Percentiles rank a stretch among this genome's conserved stretches.
Evolutionary conservation across 1,140 invertebrate genomes (phyloP).

Genomic region (Plectrocnemia conspersa): DNA sequence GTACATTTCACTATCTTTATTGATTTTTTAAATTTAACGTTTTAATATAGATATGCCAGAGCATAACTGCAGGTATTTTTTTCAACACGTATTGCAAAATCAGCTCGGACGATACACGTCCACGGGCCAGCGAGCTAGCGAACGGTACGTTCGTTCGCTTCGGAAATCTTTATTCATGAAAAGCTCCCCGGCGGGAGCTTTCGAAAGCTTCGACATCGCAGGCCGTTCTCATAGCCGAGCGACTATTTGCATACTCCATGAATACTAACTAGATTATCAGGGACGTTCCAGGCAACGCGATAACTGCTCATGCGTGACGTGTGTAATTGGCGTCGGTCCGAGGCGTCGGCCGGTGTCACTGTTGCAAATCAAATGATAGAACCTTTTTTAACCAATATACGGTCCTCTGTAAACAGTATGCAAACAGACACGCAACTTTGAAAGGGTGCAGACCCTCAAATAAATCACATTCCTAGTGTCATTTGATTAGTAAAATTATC

Average conservation of each 20-base stretch:
- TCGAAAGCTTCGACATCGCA: neutral
- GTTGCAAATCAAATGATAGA: conserved; percentile 16
- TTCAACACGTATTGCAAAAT: too few relatives aligned
- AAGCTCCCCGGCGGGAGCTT: neutral
- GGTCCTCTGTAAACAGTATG: too few relatives aligned
- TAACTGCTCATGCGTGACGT: conserved; percentile 29
- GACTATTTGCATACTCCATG: conserved; percentile 34
- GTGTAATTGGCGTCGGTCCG: conserved; percentile 30
- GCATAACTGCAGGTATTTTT: too few relatives aligned
- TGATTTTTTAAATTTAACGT: too few relatives aligned
- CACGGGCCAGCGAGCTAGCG: too few relatives aligned
- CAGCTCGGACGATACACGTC: too few relatives aligned
- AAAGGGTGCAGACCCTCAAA: neutral
- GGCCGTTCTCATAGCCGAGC: conserved; percentile 9
- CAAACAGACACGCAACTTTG: neutral
- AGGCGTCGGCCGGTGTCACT: conserved; percentile 3
- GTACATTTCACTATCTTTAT: too few relatives aligned
- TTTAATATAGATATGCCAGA: too few relatives aligned
- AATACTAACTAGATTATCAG: conserved; percentile 35
- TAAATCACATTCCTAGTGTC: too few relatives aligned
- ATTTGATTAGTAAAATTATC: too few relatives aligned
- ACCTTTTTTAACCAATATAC: too few relatives aligned
- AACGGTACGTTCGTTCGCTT: too few relatives aligned
- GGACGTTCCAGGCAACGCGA: conserved; percentile 20
- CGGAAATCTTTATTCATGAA: conserved; percentile 35